phyloP scores from a whole-genome alignment of 2,113 vertebrate genomes.

The Narcine bancroftii region DNA sequence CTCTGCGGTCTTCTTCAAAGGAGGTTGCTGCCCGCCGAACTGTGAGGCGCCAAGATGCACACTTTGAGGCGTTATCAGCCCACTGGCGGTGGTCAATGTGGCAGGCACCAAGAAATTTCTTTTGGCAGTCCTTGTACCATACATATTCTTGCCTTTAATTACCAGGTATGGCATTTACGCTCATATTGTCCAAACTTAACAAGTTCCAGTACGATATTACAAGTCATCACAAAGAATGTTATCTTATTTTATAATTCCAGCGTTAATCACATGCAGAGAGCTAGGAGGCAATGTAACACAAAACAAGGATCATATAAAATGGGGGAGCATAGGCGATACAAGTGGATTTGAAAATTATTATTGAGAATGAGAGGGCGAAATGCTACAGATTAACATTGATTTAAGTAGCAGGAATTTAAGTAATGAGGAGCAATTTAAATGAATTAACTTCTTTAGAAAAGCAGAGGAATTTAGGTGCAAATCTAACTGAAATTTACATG shows the following conservation, averaged over 20 bases:
- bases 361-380: neutral
- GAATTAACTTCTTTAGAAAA: neutral
- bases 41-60: too few species aligned
- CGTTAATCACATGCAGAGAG: neutral
- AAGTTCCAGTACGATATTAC: neutral
- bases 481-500: neutral
- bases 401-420: slow-evolving; percentile 5
- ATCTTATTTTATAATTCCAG: neutral
- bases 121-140: too few species aligned
- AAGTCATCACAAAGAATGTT: neutral
- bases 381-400: neutral
- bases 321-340: neutral
- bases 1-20: too few species aligned
- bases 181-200: neutral
- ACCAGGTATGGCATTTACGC: neutral
- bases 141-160: neutral
- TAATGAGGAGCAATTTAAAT: neutral
- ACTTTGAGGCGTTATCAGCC: too few species aligned
- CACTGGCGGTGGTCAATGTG: too few species aligned
- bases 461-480: neutral
- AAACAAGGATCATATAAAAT: neutral
- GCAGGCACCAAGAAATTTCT: too few species aligned
- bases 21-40: too few species aligned
- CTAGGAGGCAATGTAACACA: neutral
- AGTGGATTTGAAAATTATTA: neutral